Base-by-base conservation (phyloP, 2,797 vertebrate species). In the Siniperca undulata region DNA sequence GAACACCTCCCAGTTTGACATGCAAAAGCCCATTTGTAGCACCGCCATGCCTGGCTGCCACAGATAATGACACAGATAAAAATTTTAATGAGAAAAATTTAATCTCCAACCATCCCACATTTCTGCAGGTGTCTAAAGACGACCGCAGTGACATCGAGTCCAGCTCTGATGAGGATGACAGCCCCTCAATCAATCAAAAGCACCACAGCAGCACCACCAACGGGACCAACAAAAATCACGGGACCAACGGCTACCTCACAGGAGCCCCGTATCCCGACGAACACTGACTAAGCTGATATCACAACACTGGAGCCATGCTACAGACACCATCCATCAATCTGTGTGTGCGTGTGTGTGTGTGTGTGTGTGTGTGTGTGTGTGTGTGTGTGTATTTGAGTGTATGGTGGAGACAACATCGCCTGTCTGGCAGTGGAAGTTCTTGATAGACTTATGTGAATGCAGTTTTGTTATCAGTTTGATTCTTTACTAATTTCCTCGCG, bases 111-210 rank as follows among this genome's bases (percentile, higher is more conserved):
- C n/a, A 4, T 66, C 44, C 34, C 9, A 72, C 65, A 8, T 30
- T 62, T 48, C 70, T 80, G 0, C 94, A 99, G 99, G 97, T 98
- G 87, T 96, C 97, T 87, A 99, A 98, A 93, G 98, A 99, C 82
- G 96, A 97, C 89, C 96, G 97, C 88, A 99, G 97, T 74, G 98
- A 99, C 81, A 95, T 99, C 19, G 98, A 99, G 94, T 99, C 97
- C 78, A 98, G 98, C 94, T 99, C 98, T 72, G 98, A 99, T 48
- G 99, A 99, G 87, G 99, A 99, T 6, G 96, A 97, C 82, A 94
- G 96, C n/a, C 92, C 92, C 38, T 94, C 95, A 56, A 86, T 95
- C 71, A 92, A 93, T 88, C 97, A 97, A 91, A 97, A 93, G 88
- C 89, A 88, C 2, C 97, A 98, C 89, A 96, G 90, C 88, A 97